These are phyloP conservation scores for Malthinus flaveolus DNA, from an alignment of 2,888 invertebrate species.

Conservation along the genomic window DNA sequence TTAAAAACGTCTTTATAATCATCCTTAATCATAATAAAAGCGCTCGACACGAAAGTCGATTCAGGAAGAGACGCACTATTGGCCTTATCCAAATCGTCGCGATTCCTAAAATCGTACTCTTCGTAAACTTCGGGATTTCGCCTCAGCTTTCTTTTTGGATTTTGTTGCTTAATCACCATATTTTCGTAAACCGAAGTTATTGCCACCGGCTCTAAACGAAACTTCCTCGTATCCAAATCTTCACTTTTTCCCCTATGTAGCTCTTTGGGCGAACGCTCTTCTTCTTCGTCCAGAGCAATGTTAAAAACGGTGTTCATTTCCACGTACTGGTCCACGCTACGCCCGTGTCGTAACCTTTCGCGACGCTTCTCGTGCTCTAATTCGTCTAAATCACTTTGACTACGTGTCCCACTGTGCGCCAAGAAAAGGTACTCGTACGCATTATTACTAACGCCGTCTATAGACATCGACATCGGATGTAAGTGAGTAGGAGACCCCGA, in stretches of 20 bases:
- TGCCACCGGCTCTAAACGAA: slow-evolving; percentile 67
- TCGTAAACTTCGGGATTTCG: slow-evolving; percentile 66
- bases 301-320: slow-evolving; percentile 68
- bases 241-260: slow-evolving; percentile 54
- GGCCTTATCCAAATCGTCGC: slow-evolving; percentile 39
- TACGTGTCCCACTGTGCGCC: slow-evolving; percentile 68
- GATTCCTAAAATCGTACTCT: slow-evolving; percentile 60
- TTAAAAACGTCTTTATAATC: slow-evolving; percentile 53
- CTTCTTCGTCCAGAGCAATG: slow-evolving; percentile 53
- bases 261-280: slow-evolving; percentile 44
- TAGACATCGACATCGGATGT: slow-evolving; percentile 61
- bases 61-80: slow-evolving; percentile 50
- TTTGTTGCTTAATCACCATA: slow-evolving; percentile 70
- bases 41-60: slow-evolving; percentile 59
- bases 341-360: slow-evolving; percentile 66
- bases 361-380: slow-evolving; percentile 59
- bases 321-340: slow-evolving; percentile 78
- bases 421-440: slow-evolving; percentile 66
- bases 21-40: slow-evolving; percentile 58
- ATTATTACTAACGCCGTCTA: slow-evolving; percentile 63
- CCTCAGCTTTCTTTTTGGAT: slow-evolving; percentile 71
- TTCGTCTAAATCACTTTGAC: slow-evolving; percentile 73
- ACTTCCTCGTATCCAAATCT: slow-evolving; percentile 53
- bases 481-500: slow-evolving; percentile 84
- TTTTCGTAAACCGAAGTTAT: slow-evolving; percentile 76